phyloP scores from a whole-genome alignment of 1,140 invertebrate species.

The Babylonia areolata region DNA sequence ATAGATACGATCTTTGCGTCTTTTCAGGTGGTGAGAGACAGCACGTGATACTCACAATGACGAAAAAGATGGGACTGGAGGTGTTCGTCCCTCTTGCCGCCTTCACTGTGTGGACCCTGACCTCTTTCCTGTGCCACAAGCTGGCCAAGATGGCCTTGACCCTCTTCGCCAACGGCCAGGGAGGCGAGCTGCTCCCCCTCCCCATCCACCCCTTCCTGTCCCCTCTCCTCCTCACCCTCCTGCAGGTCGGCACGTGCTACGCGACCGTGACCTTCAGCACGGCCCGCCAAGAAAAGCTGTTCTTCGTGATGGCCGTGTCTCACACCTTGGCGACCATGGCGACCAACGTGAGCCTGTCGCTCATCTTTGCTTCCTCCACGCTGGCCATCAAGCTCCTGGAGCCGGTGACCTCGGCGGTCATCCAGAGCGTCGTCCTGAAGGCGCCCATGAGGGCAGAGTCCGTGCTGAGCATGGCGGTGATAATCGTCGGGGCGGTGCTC shows the following conservation, averaged over 20 bases:
- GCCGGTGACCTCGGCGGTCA: conserved; percentile 42
- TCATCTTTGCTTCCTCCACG: conserved; percentile 45
- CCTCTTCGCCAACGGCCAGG: no score
- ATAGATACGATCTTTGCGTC: not conserved
- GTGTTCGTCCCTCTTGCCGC: not conserved
- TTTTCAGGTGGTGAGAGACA: not conserved
- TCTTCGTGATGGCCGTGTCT: not conserved
- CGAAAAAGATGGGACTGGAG: not conserved
- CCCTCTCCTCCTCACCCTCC: not conserved
- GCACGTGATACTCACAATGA: not conserved
- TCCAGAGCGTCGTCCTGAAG: conserved; percentile 24
- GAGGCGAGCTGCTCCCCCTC: no score
- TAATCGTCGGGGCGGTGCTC: conserved; percentile 37
- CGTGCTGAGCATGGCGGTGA: conserved; percentile 32
- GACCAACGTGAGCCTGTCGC: conserved; percentile 47
- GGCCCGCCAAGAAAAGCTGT: not conserved
- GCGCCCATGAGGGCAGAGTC: not conserved
- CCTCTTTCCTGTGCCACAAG: conserved; percentile 37
- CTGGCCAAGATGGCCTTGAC: conserved; percentile 22
- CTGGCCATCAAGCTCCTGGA: conserved; percentile 49
- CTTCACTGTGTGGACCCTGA: conserved; percentile 35
- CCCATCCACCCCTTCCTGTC: not conserved
- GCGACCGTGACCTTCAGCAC: not conserved
- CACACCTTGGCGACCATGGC: conserved; percentile 42
- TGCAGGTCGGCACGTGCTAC: conserved; percentile 19